Evolutionary conservation across 1,140 invertebrate species (phyloP).

Genomic region (Pseudachorutes palmiensis): DNA sequence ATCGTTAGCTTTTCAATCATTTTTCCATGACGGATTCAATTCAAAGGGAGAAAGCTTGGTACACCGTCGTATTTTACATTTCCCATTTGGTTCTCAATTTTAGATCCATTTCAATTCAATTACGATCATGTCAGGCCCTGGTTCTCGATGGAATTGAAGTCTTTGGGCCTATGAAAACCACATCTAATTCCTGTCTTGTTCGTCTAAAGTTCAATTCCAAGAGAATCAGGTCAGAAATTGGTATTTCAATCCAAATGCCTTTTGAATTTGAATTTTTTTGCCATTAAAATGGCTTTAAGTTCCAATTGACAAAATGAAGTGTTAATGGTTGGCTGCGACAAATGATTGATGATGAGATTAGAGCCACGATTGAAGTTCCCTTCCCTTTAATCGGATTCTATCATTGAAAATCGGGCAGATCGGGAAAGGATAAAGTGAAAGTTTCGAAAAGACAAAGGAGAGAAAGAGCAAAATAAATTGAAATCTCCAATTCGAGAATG

Average conservation of each 20-base stretch:
- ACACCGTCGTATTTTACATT: slow-evolving; percentile 31
- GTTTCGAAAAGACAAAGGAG: neutral
- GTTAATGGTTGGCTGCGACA: too few species aligned
- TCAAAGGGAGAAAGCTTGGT: neutral
- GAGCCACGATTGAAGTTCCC: too few species aligned
- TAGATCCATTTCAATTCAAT: slow-evolving; percentile 26
- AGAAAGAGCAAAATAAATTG: neutral
- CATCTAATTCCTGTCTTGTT: too few species aligned
- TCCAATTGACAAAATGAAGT: too few species aligned
- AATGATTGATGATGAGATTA: too few species aligned
- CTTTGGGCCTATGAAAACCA: too few species aligned
- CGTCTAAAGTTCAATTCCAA: too few species aligned
- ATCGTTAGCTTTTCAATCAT: slow-evolving; percentile 37
- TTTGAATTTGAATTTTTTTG: too few species aligned
- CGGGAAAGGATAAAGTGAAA: neutral
- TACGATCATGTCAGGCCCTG: slow-evolving; percentile 4
- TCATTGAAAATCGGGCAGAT: slow-evolving; percentile 29
- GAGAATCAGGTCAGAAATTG: too few species aligned
- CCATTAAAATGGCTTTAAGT: too few species aligned
- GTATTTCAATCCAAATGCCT: too few species aligned
- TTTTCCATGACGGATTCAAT: slow-evolving; percentile 7
- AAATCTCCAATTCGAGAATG: neutral
- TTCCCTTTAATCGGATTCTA: slow-evolving; percentile 24
- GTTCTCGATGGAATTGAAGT: slow-evolving; percentile 2
- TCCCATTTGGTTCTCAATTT: slow-evolving; percentile 33